Base-by-base conservation (phyloP, 2,113 vertebrate species). In the Nanorana parkeri region DNA sequence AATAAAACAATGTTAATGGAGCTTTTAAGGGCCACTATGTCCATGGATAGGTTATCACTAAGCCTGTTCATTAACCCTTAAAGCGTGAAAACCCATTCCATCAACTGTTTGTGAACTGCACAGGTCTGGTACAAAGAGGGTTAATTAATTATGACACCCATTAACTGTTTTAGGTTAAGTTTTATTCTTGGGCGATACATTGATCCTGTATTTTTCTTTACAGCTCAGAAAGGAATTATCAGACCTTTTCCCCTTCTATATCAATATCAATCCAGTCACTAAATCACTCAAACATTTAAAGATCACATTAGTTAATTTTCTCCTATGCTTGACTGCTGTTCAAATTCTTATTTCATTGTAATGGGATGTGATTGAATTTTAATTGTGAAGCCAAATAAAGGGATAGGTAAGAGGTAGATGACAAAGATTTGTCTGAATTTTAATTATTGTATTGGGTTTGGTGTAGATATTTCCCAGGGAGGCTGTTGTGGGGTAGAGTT, bases 1-100 rank as follows among this genome's bases (percentile, higher is more conserved):
- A 90, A 90, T 92, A 91, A 92, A 89, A 90, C 83, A 84, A 84
- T 24, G 75, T 87, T 91, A 90, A 92, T 88, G 87, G 89, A 77
- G 85, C 84, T 85, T 84, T 80, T 65, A 78, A 83, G 78, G 84
- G 86, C 83, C 87, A 85, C 88, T 68, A 56, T 69, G 52, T 10
- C 77, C 5, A n/a, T 20, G 47, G 26, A 79, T 28, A 79, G 58
- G 52, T 58, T 68, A 51, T 68, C 55, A 61, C 29, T 58, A 23
- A 52, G 52, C 55, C 55, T 17, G 55, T 68, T 51, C 7, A 21
- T 60, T 80, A 80, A 75, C 55, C n/a, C 28, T 24, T 61, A 60
- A 17, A 2, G 15, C n/a, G 28, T 19, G 7, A 73, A 28, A 1
- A 56, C 10, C 3, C 8, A 29, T 29, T 1, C 52, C 3, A 19